Percentiles rank a stretch among this genome's conserved stretches.
Evolutionary conservation across 2,797 vertebrate species (phyloP).

Genomic region (Pelodytes ibericus): DNA sequence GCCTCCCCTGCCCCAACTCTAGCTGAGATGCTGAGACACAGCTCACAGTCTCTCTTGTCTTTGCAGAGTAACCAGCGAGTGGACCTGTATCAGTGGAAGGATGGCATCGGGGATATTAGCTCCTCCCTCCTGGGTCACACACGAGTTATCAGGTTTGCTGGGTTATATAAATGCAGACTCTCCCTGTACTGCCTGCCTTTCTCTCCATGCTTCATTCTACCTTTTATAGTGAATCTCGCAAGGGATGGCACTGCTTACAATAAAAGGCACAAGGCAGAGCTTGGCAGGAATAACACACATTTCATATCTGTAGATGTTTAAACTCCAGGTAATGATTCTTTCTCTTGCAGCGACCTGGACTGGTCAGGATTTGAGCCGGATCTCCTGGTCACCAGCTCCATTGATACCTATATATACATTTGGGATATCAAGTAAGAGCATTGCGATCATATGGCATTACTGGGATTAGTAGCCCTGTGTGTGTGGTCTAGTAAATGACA

Average conservation of each 20-base stretch:
- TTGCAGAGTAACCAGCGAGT: constrained; percentile 94
- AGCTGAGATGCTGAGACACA: neutral
- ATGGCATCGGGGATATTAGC: constrained; percentile 86
- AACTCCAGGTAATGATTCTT: too few relatives aligned
- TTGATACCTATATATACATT: constrained; percentile 97
- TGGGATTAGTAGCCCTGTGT: neutral
- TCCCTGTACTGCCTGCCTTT: too few relatives aligned
- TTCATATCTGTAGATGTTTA: too few relatives aligned
- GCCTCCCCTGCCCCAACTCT: too few relatives aligned
- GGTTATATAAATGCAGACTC: too few relatives aligned
- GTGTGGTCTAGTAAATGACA: too few relatives aligned
- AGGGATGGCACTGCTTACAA: too few relatives aligned
- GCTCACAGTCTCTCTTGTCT: constrained; percentile 39
- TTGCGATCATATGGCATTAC: neutral
- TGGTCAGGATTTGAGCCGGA: constrained; percentile 97
- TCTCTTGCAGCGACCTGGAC: constrained; percentile 85
- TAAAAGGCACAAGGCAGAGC: too few relatives aligned
- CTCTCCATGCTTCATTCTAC: too few relatives aligned
- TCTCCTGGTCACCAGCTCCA: constrained; percentile 92
- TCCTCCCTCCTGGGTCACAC: constrained; percentile 94
- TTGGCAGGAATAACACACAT: too few relatives aligned
- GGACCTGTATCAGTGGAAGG: constrained; percentile 93
- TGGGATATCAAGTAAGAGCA: constrained; percentile 93
- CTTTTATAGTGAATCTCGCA: too few relatives aligned
- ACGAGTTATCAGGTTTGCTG: constrained; percentile 89